These are phyloP conservation scores for Gadus chalcogrammus DNA, from an alignment of 2,113 vertebrate species.

Conservation along the genomic window DNA sequence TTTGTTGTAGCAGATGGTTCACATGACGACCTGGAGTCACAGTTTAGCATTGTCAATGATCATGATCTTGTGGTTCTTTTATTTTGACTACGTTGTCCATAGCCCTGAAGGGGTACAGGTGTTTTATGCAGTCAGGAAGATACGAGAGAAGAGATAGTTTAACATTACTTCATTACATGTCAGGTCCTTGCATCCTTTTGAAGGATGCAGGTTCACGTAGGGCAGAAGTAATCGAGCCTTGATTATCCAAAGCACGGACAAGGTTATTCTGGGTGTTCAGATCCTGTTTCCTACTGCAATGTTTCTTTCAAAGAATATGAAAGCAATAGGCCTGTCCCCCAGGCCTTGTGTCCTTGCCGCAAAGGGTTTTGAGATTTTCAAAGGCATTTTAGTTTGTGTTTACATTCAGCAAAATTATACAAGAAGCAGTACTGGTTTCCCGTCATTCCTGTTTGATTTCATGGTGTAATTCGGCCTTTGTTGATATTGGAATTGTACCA, in stretches of 20 bases:
- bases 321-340: constrained; percentile 10
- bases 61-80: constrained; percentile 18
- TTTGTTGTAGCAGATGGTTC: constrained; percentile 40
- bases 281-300: constrained; percentile 15
- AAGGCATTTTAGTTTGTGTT: constrained; percentile 12
- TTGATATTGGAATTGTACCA: constrained; percentile 10
- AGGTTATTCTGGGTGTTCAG: not conserved
- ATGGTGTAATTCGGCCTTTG: constrained; percentile 14
- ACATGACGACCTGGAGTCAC: constrained; percentile 34
- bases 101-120: constrained; percentile 21
- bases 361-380: constrained; percentile 8
- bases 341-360: constrained; percentile 1
- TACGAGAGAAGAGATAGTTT: constrained; percentile 8
- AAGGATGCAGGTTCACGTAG: not conserved
- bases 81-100: constrained; percentile 20
- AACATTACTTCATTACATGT: constrained; percentile 23
- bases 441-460: not conserved
- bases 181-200: constrained; percentile 1
- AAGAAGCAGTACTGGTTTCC: not conserved
- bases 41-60: not conserved
- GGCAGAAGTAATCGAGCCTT: constrained; percentile 7
- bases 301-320: constrained; percentile 18
- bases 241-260: constrained; percentile 4
- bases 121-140: constrained; percentile 20
- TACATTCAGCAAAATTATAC: not conserved